Evolutionary conservation across 2,797 vertebrate species (phyloP).

Genomic region (Aplochiton taeniatus): DNA sequence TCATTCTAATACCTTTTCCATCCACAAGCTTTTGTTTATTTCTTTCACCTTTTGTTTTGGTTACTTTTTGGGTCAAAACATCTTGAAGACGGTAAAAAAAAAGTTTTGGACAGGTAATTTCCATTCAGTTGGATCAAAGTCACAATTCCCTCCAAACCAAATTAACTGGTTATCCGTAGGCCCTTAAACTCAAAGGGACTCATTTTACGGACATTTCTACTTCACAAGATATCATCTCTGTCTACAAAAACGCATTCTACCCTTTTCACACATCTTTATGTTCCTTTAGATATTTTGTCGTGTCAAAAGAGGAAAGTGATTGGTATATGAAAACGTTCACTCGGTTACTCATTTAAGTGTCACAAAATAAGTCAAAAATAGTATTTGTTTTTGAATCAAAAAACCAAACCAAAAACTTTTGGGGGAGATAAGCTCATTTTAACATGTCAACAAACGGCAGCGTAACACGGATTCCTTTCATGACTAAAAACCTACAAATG

Average conservation of each 20-base stretch:
- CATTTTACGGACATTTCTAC: slow-evolving; percentile 61
- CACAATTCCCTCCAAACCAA: slow-evolving; percentile 60
- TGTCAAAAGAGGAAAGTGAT: slow-evolving; percentile 44
- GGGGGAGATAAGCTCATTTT: too few species aligned
- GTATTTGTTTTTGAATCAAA: too few species aligned
- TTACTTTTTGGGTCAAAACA: slow-evolving; percentile 39
- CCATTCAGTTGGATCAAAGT: slow-evolving; percentile 71
- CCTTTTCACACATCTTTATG: slow-evolving; percentile 39
- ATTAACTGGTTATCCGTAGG: slow-evolving; percentile 44
- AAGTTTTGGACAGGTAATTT: slow-evolving; percentile 55
- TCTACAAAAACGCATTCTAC: slow-evolving; percentile 48
- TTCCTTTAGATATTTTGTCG: slow-evolving; percentile 54
- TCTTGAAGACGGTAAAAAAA: slow-evolving; percentile 29
- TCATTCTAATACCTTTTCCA: background rate
- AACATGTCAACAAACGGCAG: too few species aligned
- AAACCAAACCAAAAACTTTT: too few species aligned
- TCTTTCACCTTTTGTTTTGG: slow-evolving; percentile 14
- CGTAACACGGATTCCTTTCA: too few species aligned
- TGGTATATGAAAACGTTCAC: too few species aligned
- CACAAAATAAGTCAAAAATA: too few species aligned
- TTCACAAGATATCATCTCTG: slow-evolving; percentile 38
- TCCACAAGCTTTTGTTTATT: too few species aligned
- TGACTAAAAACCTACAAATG: too few species aligned
- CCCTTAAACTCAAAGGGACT: slow-evolving; percentile 52
- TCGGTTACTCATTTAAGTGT: too few species aligned